A percentile compares a stretch with the other conserved stretches of the same genome.
Evolutionary conservation across 1,140 invertebrate species (phyloP).

Genomic region (Bombus breviceps): DNA sequence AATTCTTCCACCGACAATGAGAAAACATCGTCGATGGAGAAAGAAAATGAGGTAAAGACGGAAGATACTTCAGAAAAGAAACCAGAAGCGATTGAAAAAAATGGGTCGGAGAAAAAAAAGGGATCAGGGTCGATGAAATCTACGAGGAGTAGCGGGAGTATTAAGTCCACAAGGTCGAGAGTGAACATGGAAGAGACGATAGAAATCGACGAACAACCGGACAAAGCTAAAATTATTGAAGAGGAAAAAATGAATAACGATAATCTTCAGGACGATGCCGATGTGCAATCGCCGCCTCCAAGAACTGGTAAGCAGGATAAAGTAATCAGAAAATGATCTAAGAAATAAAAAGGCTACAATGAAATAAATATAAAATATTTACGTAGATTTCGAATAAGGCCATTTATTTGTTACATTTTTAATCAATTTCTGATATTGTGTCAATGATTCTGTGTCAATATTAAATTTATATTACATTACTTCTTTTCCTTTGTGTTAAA

Average conservation of each 20-base stretch:
- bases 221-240: conserved; percentile 34
- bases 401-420: too few species aligned
- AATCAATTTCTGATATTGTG: too few species aligned
- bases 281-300: conserved; percentile 68
- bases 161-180: conserved; percentile 56
- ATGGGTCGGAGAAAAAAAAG: not conserved
- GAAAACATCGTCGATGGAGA: conserved; percentile 20
- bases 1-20: conserved; percentile 11
- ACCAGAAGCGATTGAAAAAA: conserved; percentile 19
- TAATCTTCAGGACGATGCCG: conserved; percentile 62
- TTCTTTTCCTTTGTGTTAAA: conserved; percentile 27
- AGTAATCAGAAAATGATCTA: not conserved
- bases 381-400: too few species aligned
- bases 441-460: not conserved
- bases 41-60: conserved; percentile 8
- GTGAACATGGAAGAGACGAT: conserved; percentile 56
- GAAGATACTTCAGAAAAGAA: not conserved
- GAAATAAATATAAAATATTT: too few species aligned
- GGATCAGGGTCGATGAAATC: conserved; percentile 39
- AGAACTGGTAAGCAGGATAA: conserved; percentile 60
- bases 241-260: conserved; percentile 46
- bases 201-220: conserved; percentile 46
- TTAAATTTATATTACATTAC: not conserved
- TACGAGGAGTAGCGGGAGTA: conserved; percentile 57
- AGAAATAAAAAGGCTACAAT: too few species aligned